These are phyloP conservation scores for Caranx ignobilis DNA, from an alignment of 2,113 vertebrate genomes.

Conservation along the genomic window DNA sequence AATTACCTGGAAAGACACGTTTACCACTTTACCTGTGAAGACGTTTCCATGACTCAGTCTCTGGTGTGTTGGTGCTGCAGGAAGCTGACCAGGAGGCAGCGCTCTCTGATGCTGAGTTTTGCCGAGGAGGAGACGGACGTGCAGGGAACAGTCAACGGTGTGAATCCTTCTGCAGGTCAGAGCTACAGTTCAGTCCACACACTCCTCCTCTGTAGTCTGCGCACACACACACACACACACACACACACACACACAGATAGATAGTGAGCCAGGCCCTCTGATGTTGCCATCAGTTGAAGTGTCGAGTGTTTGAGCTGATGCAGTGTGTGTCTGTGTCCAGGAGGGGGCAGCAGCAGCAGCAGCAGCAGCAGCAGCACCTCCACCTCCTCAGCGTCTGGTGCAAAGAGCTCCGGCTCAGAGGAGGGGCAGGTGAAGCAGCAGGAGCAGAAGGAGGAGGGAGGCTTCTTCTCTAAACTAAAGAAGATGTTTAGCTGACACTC, in stretches of 20 bases:
- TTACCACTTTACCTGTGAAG: neutral
- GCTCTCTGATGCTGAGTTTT: slow-evolving; percentile 89
- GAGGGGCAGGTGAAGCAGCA: slow-evolving; percentile 49
- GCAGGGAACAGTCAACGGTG: slow-evolving; percentile 90
- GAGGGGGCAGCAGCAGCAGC: slow-evolving; percentile 59
- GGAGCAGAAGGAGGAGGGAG: slow-evolving; percentile 66
- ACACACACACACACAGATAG: too few relatives aligned
- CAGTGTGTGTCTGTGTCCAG: slow-evolving; percentile 61
- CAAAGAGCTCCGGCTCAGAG: slow-evolving; percentile 29
- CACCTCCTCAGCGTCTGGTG: slow-evolving; percentile 29
- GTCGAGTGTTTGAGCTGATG: neutral
- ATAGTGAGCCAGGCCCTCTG: too few relatives aligned
- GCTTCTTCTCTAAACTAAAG: slow-evolving; percentile 82
- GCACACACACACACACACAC: neutral
- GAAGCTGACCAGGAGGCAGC: slow-evolving; percentile 89
- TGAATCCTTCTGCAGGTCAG: slow-evolving; percentile 60
- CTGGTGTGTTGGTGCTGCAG: slow-evolving; percentile 70
- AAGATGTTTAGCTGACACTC: slow-evolving; percentile 78
- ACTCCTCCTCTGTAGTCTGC: neutral
- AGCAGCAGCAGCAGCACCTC: slow-evolving; percentile 41
- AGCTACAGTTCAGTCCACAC: neutral
- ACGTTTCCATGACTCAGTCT: neutral
- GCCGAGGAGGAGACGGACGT: slow-evolving; percentile 92
- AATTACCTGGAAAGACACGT: neutral
- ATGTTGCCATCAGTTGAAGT: neutral